Conservation (phyloP, 2,888 invertebrate species). For the Odontothrips loti region DNA sequence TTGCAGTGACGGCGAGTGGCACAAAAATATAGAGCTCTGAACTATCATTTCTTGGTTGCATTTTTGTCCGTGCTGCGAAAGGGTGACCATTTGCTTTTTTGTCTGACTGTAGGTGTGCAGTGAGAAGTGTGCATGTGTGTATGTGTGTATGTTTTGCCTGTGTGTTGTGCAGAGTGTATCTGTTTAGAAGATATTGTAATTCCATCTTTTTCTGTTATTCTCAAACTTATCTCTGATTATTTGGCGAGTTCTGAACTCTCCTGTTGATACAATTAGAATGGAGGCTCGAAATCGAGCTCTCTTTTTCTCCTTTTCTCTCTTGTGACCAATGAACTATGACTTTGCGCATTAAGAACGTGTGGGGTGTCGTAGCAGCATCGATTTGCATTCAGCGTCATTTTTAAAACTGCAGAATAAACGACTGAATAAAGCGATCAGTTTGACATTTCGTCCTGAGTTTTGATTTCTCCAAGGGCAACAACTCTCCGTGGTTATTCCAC, state of each 20-base stretch:
- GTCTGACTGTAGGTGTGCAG: not conserved
- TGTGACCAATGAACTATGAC: no score
- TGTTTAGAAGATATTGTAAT: not conserved
- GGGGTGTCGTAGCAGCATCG: no score
- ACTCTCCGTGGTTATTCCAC: no score
- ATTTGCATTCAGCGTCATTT: no score
- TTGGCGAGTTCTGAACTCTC: not conserved
- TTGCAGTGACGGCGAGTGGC: not conserved
- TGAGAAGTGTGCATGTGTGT: not conserved
- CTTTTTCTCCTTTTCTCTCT: not conserved
- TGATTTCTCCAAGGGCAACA: no score
- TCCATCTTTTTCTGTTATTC: not conserved
- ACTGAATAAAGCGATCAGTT: no score
- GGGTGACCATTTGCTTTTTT: not conserved
- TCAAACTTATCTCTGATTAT: not conserved
- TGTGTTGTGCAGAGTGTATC: not conserved
- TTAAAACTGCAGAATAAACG: no score
- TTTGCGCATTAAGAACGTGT: no score
- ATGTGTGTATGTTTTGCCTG: not conserved
- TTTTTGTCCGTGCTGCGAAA: not conserved
- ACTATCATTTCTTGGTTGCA: not conserved
- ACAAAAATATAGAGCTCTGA: not conserved
- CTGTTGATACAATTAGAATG: not conserved
- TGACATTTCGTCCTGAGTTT: no score
- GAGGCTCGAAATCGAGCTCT: not conserved